Base-by-base conservation (phyloP, 2,888 invertebrate genomes). In the Pseudolycoriella hygida region DNA sequence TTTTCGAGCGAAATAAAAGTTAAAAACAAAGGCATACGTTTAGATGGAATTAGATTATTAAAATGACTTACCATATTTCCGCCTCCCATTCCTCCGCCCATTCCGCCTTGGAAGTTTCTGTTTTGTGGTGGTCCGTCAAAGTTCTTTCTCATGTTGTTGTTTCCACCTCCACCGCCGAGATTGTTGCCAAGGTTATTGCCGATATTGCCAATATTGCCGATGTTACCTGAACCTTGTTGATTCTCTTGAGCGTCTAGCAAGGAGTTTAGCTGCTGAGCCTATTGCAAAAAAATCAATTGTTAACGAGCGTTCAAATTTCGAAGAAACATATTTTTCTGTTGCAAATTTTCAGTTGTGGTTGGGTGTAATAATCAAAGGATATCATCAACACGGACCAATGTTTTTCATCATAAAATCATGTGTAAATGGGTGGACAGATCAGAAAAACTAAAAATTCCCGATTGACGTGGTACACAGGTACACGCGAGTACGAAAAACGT, bases 201-300 rank as follows among this genome's bases (percentile, higher is more conserved):
- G 5, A 25, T 25, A 8, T 25, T 53, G 30, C 25, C 30, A 17
- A 20, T n/a, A 30, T 43, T 44, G 3, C 38, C 42, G 20, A 10
- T 17, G 12, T 20, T 30, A 6, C 43, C 43, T 3, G 49, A 47
- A 46, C 54, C 69, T 50, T 67, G 68, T 63, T 70, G 69, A 57
- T 69, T 72, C 56, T 82, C 81, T 60, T 79, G 77, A 53, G 80
- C 77, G 55, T 82, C 80, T 48, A 83, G 62, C 66, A 82, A 67
- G 1, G 76, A 71, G 56, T 73, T 74, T 37, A 76, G 57, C 48
- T 75, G 69, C 55, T 75, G 76, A 1, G 74, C 75, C 70, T 70
- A 12, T 4, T 25, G 25, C 5, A 25, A 25, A 6, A n/a, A 20
- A 40, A 6, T 3, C n/a, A n/a, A n/a, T n/a, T n/a, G n/a, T n/a